Base-by-base conservation (phyloP, 1,140 invertebrate genomes). In the Fopius arisanus region DNA sequence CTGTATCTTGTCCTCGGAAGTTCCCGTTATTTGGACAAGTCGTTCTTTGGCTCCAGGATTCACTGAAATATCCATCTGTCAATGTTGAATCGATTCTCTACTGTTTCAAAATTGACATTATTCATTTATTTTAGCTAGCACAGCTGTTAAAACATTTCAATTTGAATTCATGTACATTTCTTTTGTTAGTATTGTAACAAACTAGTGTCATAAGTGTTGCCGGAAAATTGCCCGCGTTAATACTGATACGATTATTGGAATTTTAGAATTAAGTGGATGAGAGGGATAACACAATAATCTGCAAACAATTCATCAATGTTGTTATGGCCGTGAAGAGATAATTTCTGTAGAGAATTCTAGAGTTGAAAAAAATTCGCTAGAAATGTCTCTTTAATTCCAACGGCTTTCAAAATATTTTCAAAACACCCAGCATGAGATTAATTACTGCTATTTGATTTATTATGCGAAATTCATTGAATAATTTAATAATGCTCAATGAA, bases 1-100 rank as follows among this genome's bases (percentile, higher is more conserved):
- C 96, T 93, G 92, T 78, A 97, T 96, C 87, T 96, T 96, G 83
- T 96, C 95, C 89, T 96, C 95, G 80, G 92, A 94, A 29, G 95
- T 94, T 76, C 95, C 95, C 65, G 95, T 97, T 77, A 97, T 97
- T 88, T 97, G 96, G 76, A 97, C 95, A 82, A 97, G 90, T 83
- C 96, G 91, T 90, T 97, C 96, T 89, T 96, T 96, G 31, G 95
- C 95, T 81, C 95, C 95, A 80, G 95, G 94, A 87, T 92, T 95
- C 67, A 97, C 96, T 97, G 89, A 31, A 91, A 93, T 83, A 76
- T 65, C 26, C n/a, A 33, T 65, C 19, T n/a, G 28, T 19, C 1
- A 19, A 65, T 28, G 7, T 65, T 33, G n/a, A 65, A 0, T 28
- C 14, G 14, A 33, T 65, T 0, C 16, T 28, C 48, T 10, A n/a